Percentiles rank a stretch among this genome's conserved stretches.
These are phyloP conservation scores for Aeoliscus strigatus DNA, from an alignment of 2,797 vertebrate species.

Conservation along the genomic window DNA sequence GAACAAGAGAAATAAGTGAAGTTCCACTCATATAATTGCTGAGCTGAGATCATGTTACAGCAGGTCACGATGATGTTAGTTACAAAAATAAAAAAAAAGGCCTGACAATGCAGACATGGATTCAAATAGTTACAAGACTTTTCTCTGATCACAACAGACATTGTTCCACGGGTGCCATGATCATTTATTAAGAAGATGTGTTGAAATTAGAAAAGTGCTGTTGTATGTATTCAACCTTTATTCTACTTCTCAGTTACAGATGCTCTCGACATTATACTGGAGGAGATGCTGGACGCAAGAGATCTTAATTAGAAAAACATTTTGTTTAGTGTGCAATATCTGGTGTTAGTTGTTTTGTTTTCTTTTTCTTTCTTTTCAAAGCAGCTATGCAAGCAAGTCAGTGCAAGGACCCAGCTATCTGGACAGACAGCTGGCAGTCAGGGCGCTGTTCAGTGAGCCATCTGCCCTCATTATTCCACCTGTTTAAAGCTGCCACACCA, in stretches of 20 bases:
- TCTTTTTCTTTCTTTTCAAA: conserved; percentile 27
- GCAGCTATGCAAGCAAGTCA: conserved; percentile 9
- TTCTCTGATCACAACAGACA: conserved; percentile 5
- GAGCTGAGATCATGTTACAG: neutral
- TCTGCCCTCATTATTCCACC: conserved; percentile 22
- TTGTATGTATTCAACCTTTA: no score
- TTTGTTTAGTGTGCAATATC: conserved; percentile 62
- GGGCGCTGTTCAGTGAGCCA: conserved; percentile 23
- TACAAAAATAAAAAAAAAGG: neutral
- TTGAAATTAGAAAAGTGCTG: no score
- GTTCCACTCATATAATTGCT: neutral
- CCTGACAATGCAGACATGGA: neutral
- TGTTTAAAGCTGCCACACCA: conserved; percentile 7
- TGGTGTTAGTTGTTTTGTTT: conserved; percentile 38
- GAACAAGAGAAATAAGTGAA: neutral
- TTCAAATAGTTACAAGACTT: conserved; percentile 1
- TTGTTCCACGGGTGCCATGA: conserved; percentile 5
- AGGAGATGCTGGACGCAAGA: conserved; percentile 22
- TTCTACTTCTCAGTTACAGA: conserved; percentile 3
- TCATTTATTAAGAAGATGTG: neutral
- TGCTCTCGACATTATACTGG: conserved; percentile 5
- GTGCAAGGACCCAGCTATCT: conserved; percentile 44
- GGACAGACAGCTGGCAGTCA: conserved; percentile 10
- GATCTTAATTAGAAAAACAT: conserved; percentile 2
- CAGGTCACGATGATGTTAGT: neutral